Conservation (phyloP, 2,113 vertebrate genomes). For the Pimephales promelas region DNA sequence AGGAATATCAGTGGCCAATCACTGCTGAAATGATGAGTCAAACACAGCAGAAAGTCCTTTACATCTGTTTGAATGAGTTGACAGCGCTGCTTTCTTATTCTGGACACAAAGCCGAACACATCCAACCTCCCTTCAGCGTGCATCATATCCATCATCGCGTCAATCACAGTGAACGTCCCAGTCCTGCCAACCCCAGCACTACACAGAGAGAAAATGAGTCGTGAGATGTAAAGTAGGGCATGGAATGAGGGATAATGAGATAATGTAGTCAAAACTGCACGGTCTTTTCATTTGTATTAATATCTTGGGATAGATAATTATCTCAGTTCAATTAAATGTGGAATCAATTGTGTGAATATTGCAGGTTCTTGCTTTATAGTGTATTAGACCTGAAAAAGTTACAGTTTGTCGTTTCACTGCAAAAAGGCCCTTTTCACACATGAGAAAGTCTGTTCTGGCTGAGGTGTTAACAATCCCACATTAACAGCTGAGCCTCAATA, state of each 20-base stretch:
- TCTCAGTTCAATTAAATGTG: neutral
- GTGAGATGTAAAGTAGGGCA: constrained; percentile 24
- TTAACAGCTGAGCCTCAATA: constrained; percentile 39
- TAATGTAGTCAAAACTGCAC: neutral
- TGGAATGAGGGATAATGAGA: neutral
- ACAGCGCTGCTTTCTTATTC: constrained; percentile 92
- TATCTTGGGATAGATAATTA: neutral
- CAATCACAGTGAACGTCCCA: constrained; percentile 95
- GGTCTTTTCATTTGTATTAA: neutral
- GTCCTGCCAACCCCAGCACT: constrained; percentile 96
- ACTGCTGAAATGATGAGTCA: neutral
- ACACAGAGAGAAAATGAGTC: constrained; percentile 9
- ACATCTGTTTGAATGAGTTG: constrained; percentile 98
- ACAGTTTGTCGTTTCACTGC: neutral
- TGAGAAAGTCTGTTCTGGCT: constrained; percentile 12
- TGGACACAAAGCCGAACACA: constrained; percentile 89
- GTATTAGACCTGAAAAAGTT: neutral
- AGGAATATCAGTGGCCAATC: neutral
- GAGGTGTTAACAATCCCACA: constrained; percentile 22
- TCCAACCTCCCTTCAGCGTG: constrained; percentile 86
- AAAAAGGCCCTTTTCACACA: neutral
- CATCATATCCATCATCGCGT: constrained; percentile 96
- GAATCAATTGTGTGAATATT: neutral
- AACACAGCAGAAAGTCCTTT: constrained; percentile 62
- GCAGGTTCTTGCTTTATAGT: neutral